Evolutionary conservation across 2,888 invertebrate genomes (phyloP).

Genomic region (Diloba caeruleocephala): DNA sequence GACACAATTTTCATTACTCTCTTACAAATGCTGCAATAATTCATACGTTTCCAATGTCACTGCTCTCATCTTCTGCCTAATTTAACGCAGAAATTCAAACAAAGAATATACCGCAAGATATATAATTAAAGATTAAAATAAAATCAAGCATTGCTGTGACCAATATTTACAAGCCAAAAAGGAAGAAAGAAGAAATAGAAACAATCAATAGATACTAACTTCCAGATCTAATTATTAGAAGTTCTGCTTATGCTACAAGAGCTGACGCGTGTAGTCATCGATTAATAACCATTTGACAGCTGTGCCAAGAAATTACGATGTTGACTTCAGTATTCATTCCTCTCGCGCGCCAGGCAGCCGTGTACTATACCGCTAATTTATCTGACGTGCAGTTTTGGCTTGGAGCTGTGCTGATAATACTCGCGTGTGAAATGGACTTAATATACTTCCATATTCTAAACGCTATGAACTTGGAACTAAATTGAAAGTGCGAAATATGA

Average conservation of each 20-base stretch:
- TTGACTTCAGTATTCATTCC: slow-evolving; percentile 77
- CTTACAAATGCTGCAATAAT: neutral
- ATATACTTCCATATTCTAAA: slow-evolving; percentile 76
- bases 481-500: slow-evolving; percentile 12
- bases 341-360: slow-evolving; percentile 71
- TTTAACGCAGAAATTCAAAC: neutral
- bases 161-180: too few species aligned
- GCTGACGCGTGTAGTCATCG: slow-evolving; percentile 21
- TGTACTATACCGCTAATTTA: slow-evolving; percentile 67
- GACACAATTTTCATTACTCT: neutral
- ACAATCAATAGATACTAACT: neutral
- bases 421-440: slow-evolving; percentile 86
- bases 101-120: neutral
- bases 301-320: slow-evolving; percentile 57
- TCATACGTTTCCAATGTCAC: neutral
- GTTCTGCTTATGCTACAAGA: slow-evolving; percentile 7
- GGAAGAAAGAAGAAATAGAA: neutral
- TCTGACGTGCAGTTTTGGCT: slow-evolving; percentile 85
- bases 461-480: slow-evolving; percentile 33
- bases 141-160: too few species aligned
- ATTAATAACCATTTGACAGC: slow-evolving; percentile 52
- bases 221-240: slow-evolving; percentile 8
- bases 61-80: neutral
- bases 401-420: slow-evolving; percentile 75
- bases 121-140: neutral